Conservation (phyloP, 2,888 invertebrate species). For the Mythimna vitellina region DNA sequence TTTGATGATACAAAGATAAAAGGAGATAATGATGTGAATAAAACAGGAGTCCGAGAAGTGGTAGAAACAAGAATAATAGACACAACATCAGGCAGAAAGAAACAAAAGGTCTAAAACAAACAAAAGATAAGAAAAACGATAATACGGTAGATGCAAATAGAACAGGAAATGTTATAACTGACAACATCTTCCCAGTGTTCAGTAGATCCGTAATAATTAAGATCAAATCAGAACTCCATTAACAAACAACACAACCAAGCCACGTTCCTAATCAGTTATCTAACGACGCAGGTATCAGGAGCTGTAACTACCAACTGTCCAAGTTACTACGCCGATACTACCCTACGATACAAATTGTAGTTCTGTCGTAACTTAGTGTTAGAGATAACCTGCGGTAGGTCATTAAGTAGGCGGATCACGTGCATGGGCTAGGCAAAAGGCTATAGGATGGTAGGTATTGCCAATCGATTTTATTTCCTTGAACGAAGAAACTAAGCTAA, state of each 20-base stretch:
- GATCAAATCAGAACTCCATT: background rate
- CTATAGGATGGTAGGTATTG: background rate
- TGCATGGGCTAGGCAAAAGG: background rate
- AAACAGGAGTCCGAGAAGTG: background rate
- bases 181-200: background rate
- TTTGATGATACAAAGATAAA: background rate
- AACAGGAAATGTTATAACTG: background rate
- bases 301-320: slow-evolving; percentile 19
- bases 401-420: slow-evolving; percentile 20
- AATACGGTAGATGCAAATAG: background rate
- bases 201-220: background rate
- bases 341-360: slow-evolving; percentile 33
- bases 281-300: slow-evolving; percentile 20
- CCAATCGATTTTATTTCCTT: background rate
- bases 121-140: background rate
- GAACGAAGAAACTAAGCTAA: background rate
- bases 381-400: slow-evolving; percentile 33
- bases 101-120: background rate
- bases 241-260: background rate
- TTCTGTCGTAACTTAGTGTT: slow-evolving; percentile 17
- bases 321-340: slow-evolving; percentile 19
- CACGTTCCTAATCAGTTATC: slow-evolving; percentile 27
- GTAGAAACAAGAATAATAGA: background rate
- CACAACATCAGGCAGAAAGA: background rate
- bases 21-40: background rate